Base-by-base conservation (phyloP, 1,140 invertebrate species). In the Epicauta chinensis region DNA sequence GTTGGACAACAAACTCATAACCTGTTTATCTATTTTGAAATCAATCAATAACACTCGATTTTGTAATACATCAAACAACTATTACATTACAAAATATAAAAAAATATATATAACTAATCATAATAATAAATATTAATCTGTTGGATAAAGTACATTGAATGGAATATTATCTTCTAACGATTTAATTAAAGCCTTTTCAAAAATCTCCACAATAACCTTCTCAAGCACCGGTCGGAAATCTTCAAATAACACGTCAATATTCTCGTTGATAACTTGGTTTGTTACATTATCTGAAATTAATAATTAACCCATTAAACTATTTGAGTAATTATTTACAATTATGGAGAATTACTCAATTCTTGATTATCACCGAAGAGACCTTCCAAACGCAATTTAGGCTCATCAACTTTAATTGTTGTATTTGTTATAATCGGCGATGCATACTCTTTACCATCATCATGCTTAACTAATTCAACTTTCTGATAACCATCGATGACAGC, bases 351-450 rank as follows among this genome's bases (percentile, higher is more conserved):
- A 64, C 62, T 56, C 9, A 64, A 38, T 47, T 55, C 48, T 16
- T 47, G 44, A 34, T 62, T 59, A 30, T 52, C 56, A 23, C 35
- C 52, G 44, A 64, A 64, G 1, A 64, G 53, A 0, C 60, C 60
- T 13, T 60, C 44, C 5, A 64, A 45, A 11, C 53, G 31, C 7
- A 48, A 51, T 40, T 58, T 62, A 2, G 60, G 59, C 12, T 47
- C 43, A 16, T 47, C 42, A n/a, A 64, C 58, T 23, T 34, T 14
- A 4, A 64, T 62, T 9, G 47, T 47, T 29, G 44, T 58, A 16
- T 60, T 62, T 2, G 60, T 64, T n/a, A 7, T 16, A 6, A 46
- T 44, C 7, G 60, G 60, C 7, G 23, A 38, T 10, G 37, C 35
- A 15, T 49, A 49, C 31, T 30, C 37, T 3, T 31, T 12, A 11